phyloP scores from a whole-genome alignment of 2,797 vertebrate genomes.

The Paratrypauchen microcephalus region DNA sequence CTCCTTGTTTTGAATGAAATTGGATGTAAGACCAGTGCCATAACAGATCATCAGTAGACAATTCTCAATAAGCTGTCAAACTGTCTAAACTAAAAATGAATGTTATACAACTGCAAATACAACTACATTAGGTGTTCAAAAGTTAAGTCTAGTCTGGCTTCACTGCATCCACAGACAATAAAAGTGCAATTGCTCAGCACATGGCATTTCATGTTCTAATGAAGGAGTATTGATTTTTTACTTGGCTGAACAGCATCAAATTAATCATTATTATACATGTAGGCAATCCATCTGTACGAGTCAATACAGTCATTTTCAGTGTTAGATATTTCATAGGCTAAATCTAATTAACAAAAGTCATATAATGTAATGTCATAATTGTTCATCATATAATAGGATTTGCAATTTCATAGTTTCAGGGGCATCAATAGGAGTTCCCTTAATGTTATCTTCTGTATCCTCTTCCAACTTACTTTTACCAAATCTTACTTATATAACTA shows the following conservation, averaged over 20 bases:
- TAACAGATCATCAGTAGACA: not conserved
- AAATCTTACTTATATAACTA: not conserved
- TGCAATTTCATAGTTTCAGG: not conserved
- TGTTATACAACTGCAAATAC: not conserved
- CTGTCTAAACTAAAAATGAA: not conserved
- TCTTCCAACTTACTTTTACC: not conserved
- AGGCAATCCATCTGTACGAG: not conserved
- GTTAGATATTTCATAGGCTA: not conserved
- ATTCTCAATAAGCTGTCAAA: not conserved
- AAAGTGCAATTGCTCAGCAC: not conserved
- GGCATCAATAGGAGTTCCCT: not conserved
- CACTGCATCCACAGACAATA: not conserved
- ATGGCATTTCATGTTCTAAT: not conserved
- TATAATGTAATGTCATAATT: not conserved
- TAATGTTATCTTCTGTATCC: not conserved
- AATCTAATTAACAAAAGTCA: not conserved
- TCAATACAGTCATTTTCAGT: not conserved
- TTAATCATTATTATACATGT: not conserved
- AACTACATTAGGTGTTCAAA: not conserved
- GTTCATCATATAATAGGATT: not conserved
- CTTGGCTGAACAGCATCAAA: not conserved
- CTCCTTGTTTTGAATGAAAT: not conserved
- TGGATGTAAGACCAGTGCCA: not conserved
- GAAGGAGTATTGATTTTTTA: slow-evolving; percentile 3
- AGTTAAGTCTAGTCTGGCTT: not conserved